Evolutionary conservation across 2,797 vertebrate genomes (phyloP).

Genomic region (Setipinna tenuifilis): DNA sequence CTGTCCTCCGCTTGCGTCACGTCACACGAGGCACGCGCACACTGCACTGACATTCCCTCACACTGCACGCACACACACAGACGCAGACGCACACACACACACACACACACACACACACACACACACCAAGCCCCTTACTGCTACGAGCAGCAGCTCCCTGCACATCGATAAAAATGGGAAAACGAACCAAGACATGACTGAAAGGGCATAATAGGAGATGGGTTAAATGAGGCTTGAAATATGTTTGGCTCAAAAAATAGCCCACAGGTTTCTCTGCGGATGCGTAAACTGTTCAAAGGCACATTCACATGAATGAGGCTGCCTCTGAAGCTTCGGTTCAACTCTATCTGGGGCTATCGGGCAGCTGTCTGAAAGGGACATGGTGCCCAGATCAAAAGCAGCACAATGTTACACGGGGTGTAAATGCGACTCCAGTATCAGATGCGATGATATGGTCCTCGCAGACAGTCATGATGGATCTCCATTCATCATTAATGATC

Average conservation of each 20-base stretch:
- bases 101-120: background rate
- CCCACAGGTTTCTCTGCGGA: background rate
- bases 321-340: background rate
- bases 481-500: constrained; percentile 2
- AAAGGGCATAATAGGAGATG: constrained; percentile 9
- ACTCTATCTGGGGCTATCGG: background rate
- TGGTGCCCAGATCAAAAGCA: background rate
- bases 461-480: background rate
- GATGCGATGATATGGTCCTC: background rate
- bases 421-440: background rate
- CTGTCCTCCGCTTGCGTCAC: constrained; percentile 13
- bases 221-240: constrained; percentile 19
- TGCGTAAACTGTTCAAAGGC: constrained; percentile 7
- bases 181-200: background rate
- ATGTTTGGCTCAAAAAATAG: constrained; percentile 3
- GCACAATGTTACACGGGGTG: background rate
- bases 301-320: background rate
- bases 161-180: background rate
- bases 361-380: background rate
- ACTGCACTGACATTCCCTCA: background rate
- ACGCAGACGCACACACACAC: background rate
- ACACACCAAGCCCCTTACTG: background rate
- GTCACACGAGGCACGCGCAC: background rate
- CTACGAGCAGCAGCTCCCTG: background rate
- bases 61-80: background rate